A percentile compares a stretch with the other conserved stretches of the same genome.
phyloP scores from a whole-genome alignment of 1,140 invertebrate species.

The Oppia nitens region DNA sequence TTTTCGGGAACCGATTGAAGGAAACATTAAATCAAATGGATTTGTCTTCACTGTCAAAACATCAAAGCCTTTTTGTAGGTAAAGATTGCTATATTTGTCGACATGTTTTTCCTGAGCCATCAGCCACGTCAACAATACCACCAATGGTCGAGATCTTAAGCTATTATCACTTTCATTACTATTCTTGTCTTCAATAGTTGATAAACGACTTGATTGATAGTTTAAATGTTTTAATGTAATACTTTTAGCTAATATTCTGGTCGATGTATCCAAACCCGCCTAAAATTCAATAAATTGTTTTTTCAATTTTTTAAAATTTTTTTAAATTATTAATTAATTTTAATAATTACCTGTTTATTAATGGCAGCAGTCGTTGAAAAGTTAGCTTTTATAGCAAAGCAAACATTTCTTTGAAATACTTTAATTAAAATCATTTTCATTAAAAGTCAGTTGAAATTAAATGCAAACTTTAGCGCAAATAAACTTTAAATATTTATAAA shows the following conservation, averaged over 20 bases:
- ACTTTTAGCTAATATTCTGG: background rate
- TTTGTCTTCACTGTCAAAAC: conserved; percentile 55
- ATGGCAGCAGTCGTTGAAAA: background rate
- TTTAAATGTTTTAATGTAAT: background rate
- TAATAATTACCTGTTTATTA: background rate
- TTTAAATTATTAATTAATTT: background rate
- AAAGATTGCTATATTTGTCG: conserved; percentile 64
- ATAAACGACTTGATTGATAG: background rate
- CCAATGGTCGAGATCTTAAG: conserved; percentile 25
- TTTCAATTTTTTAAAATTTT: background rate
- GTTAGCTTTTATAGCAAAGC: background rate
- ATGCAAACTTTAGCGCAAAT: background rate
- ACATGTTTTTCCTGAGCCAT: conserved; percentile 60
- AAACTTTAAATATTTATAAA: no score
- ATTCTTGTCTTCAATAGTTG: background rate
- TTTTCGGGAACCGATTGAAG: conserved; percentile 40
- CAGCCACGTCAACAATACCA: conserved; percentile 62
- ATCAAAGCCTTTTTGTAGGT: conserved; percentile 64
- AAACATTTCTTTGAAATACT: background rate
- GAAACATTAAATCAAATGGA: conserved; percentile 69
- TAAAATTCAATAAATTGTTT: background rate
- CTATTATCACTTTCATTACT: background rate
- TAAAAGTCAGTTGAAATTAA: background rate
- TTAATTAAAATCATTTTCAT: background rate
- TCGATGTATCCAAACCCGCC: background rate